Base-by-base conservation (phyloP, 2,113 vertebrate genomes). In the Anseranas semipalmata region DNA sequence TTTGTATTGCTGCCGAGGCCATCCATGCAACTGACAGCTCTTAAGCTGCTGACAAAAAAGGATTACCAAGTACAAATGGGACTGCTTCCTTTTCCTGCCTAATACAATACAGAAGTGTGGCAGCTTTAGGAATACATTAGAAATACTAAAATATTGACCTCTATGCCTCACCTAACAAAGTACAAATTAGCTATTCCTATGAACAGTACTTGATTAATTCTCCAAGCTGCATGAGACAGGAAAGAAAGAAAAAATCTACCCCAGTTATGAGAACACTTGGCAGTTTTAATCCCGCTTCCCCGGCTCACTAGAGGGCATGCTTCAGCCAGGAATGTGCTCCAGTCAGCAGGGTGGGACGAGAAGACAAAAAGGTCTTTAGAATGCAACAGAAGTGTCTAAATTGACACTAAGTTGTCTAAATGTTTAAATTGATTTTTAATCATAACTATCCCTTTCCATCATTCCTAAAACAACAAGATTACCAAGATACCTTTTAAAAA, bases 221-320 rank as follows among this genome's bases (percentile, higher is more conserved):
- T 80, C 35, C 58, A 46, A 30, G 18, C 8, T 63, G 27, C 9
- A 8, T 1, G 10, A 45, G 20, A 53, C 63, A 59, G 6, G 27
- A 80, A 33, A 55, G 0, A 3, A 0, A 5, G 12, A 5, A n/a
- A 10, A n/a, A 12, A 1, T 3, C 12, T 16, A 35, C 4, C 17
- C 82, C 7, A 4, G 1, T 27, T 25, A 15, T 0, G 2, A 16
- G 2, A 13, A 30, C 53, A 21, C 5, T 58, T 19, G 65, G n/a
- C 2, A 1, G 8, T 27, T 22, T 37, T 32, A 39, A 75, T 92
- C 7, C 22, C 30, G 2, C 56, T 15, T 1, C 81, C 15, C 15
- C 55, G 92, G 15, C 22, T 90, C 98, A 96, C 96, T 98, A 98
- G 98, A 97, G 98, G 98, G 98, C 96, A 98, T 28, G 56, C 92